phyloP scores from a whole-genome alignment of 2,888 invertebrate genomes.

The Argyresthia goedartella region DNA sequence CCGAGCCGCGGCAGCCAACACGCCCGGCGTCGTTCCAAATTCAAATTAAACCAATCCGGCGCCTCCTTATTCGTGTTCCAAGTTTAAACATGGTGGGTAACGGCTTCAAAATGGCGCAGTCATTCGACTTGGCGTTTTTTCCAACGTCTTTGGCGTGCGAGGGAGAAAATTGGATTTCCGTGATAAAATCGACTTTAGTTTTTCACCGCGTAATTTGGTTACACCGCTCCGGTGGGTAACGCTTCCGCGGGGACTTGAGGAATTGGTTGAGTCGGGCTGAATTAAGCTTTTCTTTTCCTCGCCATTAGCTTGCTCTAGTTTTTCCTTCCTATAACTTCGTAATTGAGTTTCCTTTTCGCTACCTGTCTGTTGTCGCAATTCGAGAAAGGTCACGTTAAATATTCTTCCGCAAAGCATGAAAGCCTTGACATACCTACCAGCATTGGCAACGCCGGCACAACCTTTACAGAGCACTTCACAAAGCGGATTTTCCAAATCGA shows the following conservation, averaged over 20 bases:
- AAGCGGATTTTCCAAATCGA: not conserved
- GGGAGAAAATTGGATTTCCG: conserved; percentile 71
- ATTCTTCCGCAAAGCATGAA: not conserved
- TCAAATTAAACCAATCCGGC: conserved; percentile 71
- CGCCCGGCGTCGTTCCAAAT: conserved; percentile 60
- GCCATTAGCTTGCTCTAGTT: not conserved
- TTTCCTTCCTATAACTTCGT: not conserved
- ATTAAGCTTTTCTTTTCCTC: conserved; percentile 6
- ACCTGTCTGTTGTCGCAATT: not conserved
- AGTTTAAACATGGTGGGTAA: conserved; percentile 64
- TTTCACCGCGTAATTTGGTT: conserved; percentile 56
- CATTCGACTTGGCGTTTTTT: conserved; percentile 68
- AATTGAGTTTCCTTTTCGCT: not conserved
- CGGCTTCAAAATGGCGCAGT: conserved; percentile 62
- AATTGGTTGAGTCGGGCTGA: conserved; percentile 33
- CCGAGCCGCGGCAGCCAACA: conserved; percentile 30
- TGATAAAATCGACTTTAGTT: conserved; percentile 67
- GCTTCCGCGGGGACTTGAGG: conserved; percentile 48
- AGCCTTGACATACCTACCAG: too few relatives aligned
- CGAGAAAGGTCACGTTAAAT: not conserved
- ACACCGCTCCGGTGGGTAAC: conserved; percentile 35
- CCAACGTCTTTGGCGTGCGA: conserved; percentile 67
- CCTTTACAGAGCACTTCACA: not conserved
- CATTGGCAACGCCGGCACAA: too few relatives aligned
- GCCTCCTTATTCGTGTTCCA: conserved; percentile 69